Evolutionary conservation across 2,888 invertebrate species (phyloP), one percentile per base, ranked within the genome.

Genomic region (Parnassius apollo): DNA sequence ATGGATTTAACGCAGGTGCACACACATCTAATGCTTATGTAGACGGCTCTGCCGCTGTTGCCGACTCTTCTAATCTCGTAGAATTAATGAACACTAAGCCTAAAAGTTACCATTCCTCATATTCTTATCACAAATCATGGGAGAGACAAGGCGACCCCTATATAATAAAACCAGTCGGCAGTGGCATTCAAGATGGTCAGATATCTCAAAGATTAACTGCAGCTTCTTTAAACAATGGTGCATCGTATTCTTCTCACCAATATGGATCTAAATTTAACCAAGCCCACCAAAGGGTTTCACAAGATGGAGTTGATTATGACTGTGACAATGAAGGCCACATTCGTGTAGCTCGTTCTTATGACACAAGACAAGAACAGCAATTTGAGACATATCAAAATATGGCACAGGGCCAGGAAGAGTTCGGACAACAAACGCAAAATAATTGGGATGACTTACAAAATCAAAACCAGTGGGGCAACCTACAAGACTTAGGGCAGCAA

Each of bases 51-150:
- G 55, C 45, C 9, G 71, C 49, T 66, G 54, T 44, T 50, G 61
- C 71, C 46, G 76, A 74, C 64, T 69, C 76, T 49, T 67, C 65
- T 25, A 77, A 69, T 65, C 74, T 78, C 65, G 75, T 81, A 44
- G 81, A 78, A 64, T 68, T 75, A 66, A 57, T 76, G 42, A 76
- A 71, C 67, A 65, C 77, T 1, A 82, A 76, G 64, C 92, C 92
- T 12, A 91, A 91, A 78, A 82, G 81, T 74, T 92, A 91, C 69
- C 87, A 91, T 13, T 91, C 91, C 35, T 88, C 91, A 22, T 92
- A 91, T 75, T 86, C 92, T 8, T 92, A 92, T 68, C 91, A 92
- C 64, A 92, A 92, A 71, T 83, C 92, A 35, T 92, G 92, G 92
- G 92, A 92, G 71, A 85, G 85, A 61, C 91, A 88, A 71, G 92